A percentile compares a stretch with the other conserved stretches of the same genome.
These are phyloP conservation scores for Mechanitis mazaeus DNA, from an alignment of 2,888 invertebrate species.

Conservation along the genomic window DNA sequence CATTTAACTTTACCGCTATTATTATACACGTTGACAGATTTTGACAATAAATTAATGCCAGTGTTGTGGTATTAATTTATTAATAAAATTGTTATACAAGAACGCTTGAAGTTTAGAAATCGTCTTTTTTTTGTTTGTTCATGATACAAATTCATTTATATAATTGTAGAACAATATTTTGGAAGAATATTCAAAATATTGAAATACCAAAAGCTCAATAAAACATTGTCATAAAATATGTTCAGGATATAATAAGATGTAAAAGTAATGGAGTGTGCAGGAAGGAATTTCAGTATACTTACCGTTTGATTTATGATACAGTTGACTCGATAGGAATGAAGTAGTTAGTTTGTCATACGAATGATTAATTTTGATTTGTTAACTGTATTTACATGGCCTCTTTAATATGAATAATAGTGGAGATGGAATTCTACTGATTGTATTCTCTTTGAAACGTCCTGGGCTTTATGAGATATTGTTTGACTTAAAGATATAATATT, in stretches of 20 bases:
- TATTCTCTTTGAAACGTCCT: not conserved
- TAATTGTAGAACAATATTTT: no score
- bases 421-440: not conserved
- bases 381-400: slow-evolving; percentile 31
- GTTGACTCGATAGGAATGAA: slow-evolving; percentile 43
- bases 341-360: slow-evolving; percentile 52
- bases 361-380: slow-evolving; percentile 45
- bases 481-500: not conserved
- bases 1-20: not conserved
- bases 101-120: not conserved
- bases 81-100: no score
- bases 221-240: not conserved
- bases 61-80: no score
- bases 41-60: not conserved
- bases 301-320: slow-evolving; percentile 49
- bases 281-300: slow-evolving; percentile 8
- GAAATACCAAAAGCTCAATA: not conserved
- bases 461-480: no score
- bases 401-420: slow-evolving; percentile 28
- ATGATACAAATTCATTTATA: no score
- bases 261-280: slow-evolving; percentile 8
- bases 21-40: slow-evolving; percentile 1
- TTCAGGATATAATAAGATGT: not conserved
- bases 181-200: not conserved
- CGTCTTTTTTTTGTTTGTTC: no score